phyloP scores from a whole-genome alignment of 2,888 invertebrate species.

The Platynereis dumerilii region DNA sequence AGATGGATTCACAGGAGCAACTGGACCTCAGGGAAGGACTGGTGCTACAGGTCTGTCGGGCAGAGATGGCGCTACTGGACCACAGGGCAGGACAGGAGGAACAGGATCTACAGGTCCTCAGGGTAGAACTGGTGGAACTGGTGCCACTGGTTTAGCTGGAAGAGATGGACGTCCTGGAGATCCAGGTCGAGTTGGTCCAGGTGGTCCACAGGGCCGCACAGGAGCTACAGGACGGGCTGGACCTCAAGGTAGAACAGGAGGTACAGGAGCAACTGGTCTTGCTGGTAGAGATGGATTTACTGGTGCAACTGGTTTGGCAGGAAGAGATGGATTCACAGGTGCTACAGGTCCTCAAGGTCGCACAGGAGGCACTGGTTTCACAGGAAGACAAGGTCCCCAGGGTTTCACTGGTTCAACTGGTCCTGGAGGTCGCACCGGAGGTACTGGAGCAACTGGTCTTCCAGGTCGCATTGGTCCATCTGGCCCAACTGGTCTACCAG shows the following conservation, averaged over 20 bases:
- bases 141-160: conserved; percentile 65
- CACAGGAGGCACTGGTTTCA: conserved; percentile 67
- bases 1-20: conserved; percentile 66
- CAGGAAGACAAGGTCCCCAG: conserved; percentile 14
- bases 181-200: conserved; percentile 68
- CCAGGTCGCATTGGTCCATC: conserved; percentile 18
- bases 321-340: conserved; percentile 18
- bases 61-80: conserved; percentile 27
- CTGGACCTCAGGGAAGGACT: conserved; percentile 73
- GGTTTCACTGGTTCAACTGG: conserved; percentile 21
- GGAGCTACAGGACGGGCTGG: conserved; percentile 26
- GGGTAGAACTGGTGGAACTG: conserved; percentile 25
- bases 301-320: conserved; percentile 26
- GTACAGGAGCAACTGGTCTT: conserved; percentile 19
- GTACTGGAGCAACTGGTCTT: conserved; percentile 16
- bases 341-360: conserved; percentile 20
- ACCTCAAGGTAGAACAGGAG: conserved; percentile 22
- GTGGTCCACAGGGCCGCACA: conserved; percentile 68
- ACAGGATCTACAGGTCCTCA: conserved; percentile 31
- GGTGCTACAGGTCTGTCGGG: conserved; percentile 30
- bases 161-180: conserved; percentile 13
- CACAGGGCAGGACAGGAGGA: conserved; percentile 29
- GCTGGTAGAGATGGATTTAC: conserved; percentile 16
- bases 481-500: conserved; percentile 15
- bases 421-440: conserved; percentile 8